Percentiles rank a stretch among this genome's conserved stretches.
Evolutionary conservation across 2,113 vertebrate species (phyloP).

Genomic region (Gnathonemus echidnorhynchus): DNA sequence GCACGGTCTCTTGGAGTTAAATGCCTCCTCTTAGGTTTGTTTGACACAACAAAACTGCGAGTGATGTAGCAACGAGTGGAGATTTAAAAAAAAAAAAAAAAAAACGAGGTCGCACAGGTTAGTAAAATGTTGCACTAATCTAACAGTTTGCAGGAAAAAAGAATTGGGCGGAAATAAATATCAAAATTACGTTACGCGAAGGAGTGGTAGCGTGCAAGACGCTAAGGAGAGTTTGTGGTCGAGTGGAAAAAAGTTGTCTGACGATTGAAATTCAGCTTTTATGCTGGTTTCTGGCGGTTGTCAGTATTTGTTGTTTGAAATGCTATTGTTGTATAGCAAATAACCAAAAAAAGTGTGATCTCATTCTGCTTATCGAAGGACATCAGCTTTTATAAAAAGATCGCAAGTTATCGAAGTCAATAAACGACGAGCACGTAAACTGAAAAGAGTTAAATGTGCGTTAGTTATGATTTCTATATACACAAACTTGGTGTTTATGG

Average conservation of each 20-base stretch:
- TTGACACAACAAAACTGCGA: background rate
- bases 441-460: background rate
- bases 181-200: conserved; percentile 8
- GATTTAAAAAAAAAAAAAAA: conserved; percentile 4
- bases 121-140: background rate
- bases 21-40: background rate
- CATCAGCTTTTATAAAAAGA: background rate
- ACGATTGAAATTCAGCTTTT: background rate
- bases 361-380: background rate
- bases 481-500: background rate
- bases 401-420: background rate
- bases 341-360: background rate
- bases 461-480: background rate
- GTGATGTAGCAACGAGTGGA: conserved; percentile 12
- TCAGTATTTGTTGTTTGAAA: background rate
- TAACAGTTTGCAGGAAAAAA: background rate
- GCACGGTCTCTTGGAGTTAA: background rate
- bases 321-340: background rate
- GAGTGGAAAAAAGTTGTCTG: background rate
- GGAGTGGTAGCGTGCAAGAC: conserved; percentile 9
- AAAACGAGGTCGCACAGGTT: conserved; percentile 2
- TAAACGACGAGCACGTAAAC: background rate
- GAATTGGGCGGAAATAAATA: conserved; percentile 13
- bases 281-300: background rate
- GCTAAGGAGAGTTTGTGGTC: background rate